These are phyloP conservation scores for Peromyscus melanophrys DNA, from an alignment of 2,797 vertebrate species.

Conservation along the genomic window DNA sequence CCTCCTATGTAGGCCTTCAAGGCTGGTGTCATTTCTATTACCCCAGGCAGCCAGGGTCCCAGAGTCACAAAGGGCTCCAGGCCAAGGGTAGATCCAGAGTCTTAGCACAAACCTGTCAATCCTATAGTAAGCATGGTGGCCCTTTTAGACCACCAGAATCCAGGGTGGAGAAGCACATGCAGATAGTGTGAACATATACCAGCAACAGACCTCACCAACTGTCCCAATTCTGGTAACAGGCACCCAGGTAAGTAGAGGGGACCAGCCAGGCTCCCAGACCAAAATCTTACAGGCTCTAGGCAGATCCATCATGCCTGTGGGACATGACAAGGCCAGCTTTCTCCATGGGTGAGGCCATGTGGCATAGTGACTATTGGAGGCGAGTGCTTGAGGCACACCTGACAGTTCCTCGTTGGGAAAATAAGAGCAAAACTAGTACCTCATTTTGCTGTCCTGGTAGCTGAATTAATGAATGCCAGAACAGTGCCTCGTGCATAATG, in stretches of 20 bases:
- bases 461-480: not conserved
- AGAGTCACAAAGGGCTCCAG: not conserved
- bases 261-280: not conserved
- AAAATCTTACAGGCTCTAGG: not conserved
- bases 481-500: accelerated
- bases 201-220: not conserved
- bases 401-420: not conserved
- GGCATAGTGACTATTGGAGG: not conserved
- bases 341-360: not conserved
- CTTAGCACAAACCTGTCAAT: not conserved
- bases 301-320: not conserved
- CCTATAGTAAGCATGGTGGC: not conserved
- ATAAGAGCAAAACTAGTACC: not conserved
- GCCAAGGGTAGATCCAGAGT: not conserved
- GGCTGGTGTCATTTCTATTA: not conserved
- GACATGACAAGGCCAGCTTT: not conserved
- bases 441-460: not conserved
- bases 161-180: not conserved
- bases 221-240: not conserved
- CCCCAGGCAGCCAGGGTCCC: not conserved
- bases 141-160: not conserved
- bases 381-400: not conserved
- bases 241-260: not conserved
- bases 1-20: not conserved
- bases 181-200: not conserved